A percentile compares a stretch with the other conserved stretches of the same genome.
These are phyloP conservation scores for Hyalella azteca DNA, from an alignment of 2,888 invertebrate species.

Conservation along the genomic window DNA sequence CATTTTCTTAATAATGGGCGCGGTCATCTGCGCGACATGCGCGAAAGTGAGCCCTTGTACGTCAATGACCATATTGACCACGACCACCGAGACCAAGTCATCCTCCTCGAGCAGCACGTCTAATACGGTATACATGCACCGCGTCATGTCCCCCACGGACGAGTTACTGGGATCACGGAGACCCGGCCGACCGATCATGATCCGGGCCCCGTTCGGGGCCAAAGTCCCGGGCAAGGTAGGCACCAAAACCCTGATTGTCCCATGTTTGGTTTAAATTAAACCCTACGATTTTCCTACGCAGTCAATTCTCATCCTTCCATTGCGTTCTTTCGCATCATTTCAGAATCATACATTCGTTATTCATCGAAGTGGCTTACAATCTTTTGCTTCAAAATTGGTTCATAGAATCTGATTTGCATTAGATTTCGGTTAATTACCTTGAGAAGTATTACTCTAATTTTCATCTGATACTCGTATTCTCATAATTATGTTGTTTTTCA, in stretches of 20 bases:
- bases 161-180: conserved; percentile 65
- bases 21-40: conserved; percentile 69
- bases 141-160: conserved; percentile 66
- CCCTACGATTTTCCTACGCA: too few relatives aligned
- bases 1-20: conserved; percentile 69
- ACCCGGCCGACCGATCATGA: conserved; percentile 62
- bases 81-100: conserved; percentile 62
- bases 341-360: too few relatives aligned
- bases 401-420: too few relatives aligned
- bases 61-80: conserved; percentile 66
- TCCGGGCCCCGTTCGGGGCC: background rate
- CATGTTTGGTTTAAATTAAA: too few relatives aligned
- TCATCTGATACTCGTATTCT: too few relatives aligned
- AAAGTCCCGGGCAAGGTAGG: conserved; percentile 50
- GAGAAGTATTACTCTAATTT: too few relatives aligned
- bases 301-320: too few relatives aligned
- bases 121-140: conserved; percentile 63
- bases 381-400: too few relatives aligned
- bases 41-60: conserved; percentile 67
- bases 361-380: too few relatives aligned
- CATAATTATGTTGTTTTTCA: too few relatives aligned
- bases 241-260: conserved; percentile 66
- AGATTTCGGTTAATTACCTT: too few relatives aligned
- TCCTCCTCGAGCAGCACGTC: conserved; percentile 70
- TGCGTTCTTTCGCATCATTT: too few relatives aligned